Base-by-base conservation (phyloP, 2,888 invertebrate species). In the Galeruca laticollis region DNA sequence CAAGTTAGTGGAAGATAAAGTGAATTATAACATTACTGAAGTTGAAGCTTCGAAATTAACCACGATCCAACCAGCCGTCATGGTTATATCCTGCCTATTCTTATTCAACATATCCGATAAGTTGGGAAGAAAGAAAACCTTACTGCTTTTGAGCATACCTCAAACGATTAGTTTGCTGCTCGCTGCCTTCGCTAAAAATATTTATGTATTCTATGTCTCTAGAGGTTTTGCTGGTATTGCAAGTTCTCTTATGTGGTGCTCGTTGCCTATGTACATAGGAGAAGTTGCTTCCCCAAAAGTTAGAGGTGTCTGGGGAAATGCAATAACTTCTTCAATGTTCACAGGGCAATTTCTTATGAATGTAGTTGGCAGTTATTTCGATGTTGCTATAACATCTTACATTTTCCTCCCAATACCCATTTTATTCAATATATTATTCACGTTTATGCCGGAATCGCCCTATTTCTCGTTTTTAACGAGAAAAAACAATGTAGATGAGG, bases 381-480 rank as follows among this genome's bases (percentile, higher is more conserved):
- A 73, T 18, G n/a, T 59, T 9, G 5, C 8, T 10, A 20, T 6
- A 35, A 84, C 89, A 75, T 89, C 89, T 67, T n/a, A n/a, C n/a
- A n/a, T n/a, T n/a, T n/a, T n/a, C n/a, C n/a, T n/a, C n/a, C n/a
- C n/a, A n/a, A n/a, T 90, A 68, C 89, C 91, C 11, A 82, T 90
- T 52, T 76, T 88, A 47, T 89, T 90, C 78, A 82, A 90, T 37
- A 62, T 89, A 26, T 84, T 87, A 20, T 89, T 91, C 81, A 5
- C 83, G 54, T 88, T 88, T 79, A 85, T 91, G 79, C 92, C 92
- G n/a, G 92, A 92, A 85, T 71, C 75, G 10, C 80, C 79, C 1
- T 80, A 80, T 61, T 80, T 57, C 60, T 73, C 69, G 43, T 69
- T 52, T 56, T 62, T 81, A 18, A 69, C 76, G 40, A 57, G 76